Conservation (phyloP, 2,113 vertebrate species). For the Abramis brama region DNA sequence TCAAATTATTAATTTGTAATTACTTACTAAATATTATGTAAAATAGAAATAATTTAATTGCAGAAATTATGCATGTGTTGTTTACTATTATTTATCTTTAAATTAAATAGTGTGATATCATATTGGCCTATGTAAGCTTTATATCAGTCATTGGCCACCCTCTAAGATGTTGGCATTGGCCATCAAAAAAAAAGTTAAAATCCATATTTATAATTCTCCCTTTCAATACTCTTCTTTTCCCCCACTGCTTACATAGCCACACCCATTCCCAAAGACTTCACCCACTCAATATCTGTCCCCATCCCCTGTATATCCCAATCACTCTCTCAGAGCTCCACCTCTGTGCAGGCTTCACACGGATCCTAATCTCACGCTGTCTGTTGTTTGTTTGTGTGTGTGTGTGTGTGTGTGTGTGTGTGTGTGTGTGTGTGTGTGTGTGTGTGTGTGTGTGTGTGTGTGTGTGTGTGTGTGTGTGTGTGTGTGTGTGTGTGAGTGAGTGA, state of each 20-base stretch:
- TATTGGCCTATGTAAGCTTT: not conserved
- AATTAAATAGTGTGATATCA: not conserved
- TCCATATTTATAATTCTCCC: too few relatives aligned
- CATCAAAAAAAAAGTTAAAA: too few relatives aligned
- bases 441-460: not conserved
- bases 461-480: too few relatives aligned
- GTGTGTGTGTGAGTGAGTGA: too few relatives aligned
- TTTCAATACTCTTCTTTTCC: not conserved
- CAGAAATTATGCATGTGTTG: not conserved
- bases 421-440: slow-evolving; percentile 37
- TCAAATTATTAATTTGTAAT: not conserved
- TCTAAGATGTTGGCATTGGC: too few relatives aligned
- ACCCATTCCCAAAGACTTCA: not conserved
- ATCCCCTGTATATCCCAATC: not conserved
- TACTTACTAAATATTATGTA: not conserved
- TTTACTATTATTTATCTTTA: not conserved
- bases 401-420: slow-evolving; percentile 25
- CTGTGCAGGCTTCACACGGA: slow-evolving; percentile 30
- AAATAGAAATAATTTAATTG: not conserved
- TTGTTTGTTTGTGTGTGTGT: not conserved
- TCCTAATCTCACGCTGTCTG: slow-evolving; percentile 31
- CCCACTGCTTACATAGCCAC: not conserved
- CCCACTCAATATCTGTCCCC: not conserved
- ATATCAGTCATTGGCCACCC: not conserved
- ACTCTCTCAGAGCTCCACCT: slow-evolving; percentile 20